Evolutionary conservation across 2,113 vertebrate genomes (phyloP).

Genomic region (Hyperoodon ampullatus): DNA sequence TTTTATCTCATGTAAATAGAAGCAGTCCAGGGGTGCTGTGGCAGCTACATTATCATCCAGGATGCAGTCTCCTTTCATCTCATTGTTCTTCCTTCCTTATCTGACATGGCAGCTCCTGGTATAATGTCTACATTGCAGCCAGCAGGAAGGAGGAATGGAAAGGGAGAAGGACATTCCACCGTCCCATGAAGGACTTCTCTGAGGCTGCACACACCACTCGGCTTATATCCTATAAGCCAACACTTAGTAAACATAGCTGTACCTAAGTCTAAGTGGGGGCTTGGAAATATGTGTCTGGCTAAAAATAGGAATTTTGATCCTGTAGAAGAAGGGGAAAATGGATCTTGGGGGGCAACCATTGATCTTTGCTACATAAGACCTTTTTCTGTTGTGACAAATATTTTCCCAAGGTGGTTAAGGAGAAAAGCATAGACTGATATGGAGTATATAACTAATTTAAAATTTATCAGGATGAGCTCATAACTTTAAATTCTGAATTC

Average conservation of each 20-base stretch:
- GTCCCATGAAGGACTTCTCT: not conserved
- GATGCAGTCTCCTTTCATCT: not conserved
- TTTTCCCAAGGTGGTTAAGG: not conserved
- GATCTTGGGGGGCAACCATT: not conserved
- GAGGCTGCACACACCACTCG: not conserved
- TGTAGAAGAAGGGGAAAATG: not conserved
- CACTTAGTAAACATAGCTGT: not conserved
- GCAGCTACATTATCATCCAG: not conserved
- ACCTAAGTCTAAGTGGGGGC: not conserved
- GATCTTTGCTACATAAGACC: not conserved
- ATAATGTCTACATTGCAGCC: not conserved
- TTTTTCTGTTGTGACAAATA: not conserved
- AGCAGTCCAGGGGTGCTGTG: not conserved
- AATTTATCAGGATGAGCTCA: not conserved
- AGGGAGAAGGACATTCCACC: not conserved
- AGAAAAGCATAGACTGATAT: not conserved
- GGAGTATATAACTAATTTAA: not conserved
- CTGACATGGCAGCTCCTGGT: not conserved
- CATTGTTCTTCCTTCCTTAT: not conserved
- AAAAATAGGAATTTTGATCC: not conserved
- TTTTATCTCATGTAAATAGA: not conserved
- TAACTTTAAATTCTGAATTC: constrained; percentile 32
- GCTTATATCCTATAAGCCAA: not conserved
- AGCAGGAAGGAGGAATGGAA: not conserved
- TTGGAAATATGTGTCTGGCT: not conserved